Percentiles rank a stretch among this genome's conserved stretches.
These are phyloP conservation scores for Tragelaphus scriptus DNA, from an alignment of 2,113 vertebrate genomes.

Conservation along the genomic window DNA sequence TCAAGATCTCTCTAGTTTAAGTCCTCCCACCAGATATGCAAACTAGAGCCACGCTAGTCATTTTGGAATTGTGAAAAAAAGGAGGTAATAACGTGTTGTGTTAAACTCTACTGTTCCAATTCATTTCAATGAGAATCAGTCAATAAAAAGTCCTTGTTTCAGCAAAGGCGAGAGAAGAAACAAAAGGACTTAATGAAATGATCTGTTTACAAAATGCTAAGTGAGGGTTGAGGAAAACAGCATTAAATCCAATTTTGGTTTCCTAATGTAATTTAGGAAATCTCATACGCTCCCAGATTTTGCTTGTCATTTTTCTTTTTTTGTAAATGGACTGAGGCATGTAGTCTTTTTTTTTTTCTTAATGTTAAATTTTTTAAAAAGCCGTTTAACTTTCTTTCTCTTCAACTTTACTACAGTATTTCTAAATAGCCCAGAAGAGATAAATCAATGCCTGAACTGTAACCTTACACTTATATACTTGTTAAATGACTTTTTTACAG, in stretches of 20 bases:
- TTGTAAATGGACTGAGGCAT: background rate
- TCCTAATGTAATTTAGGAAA: slow-evolving; percentile 68
- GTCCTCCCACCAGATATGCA: slow-evolving; percentile 35
- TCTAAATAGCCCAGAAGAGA: slow-evolving; percentile 77
- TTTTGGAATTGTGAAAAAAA: slow-evolving; percentile 55
- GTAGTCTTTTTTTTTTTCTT: background rate
- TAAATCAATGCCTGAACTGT: slow-evolving; percentile 83
- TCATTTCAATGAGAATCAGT: slow-evolving; percentile 67
- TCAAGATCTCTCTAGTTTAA: slow-evolving; percentile 42
- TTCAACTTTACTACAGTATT: slow-evolving; percentile 63
- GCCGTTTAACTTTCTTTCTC: background rate
- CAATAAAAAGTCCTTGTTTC: slow-evolving; percentile 72
- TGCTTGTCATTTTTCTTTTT: slow-evolving; percentile 6
- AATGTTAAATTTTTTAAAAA: slow-evolving; percentile 20
- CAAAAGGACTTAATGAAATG: slow-evolving; percentile 77
- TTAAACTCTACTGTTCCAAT: slow-evolving; percentile 69
- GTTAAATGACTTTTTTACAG: slow-evolving; percentile 86
- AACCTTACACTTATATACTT: slow-evolving; percentile 84
- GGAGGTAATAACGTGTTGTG: slow-evolving; percentile 45
- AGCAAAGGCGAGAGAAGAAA: slow-evolving; percentile 63
- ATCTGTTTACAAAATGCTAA: slow-evolving; percentile 78
- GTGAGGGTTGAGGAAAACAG: slow-evolving; percentile 56
- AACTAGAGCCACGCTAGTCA: slow-evolving; percentile 33
- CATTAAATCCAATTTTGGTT: slow-evolving; percentile 73
- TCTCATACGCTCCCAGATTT: slow-evolving; percentile 36